Conservation (phyloP, 2,113 vertebrate species). For the Seriola rivoliana region DNA sequence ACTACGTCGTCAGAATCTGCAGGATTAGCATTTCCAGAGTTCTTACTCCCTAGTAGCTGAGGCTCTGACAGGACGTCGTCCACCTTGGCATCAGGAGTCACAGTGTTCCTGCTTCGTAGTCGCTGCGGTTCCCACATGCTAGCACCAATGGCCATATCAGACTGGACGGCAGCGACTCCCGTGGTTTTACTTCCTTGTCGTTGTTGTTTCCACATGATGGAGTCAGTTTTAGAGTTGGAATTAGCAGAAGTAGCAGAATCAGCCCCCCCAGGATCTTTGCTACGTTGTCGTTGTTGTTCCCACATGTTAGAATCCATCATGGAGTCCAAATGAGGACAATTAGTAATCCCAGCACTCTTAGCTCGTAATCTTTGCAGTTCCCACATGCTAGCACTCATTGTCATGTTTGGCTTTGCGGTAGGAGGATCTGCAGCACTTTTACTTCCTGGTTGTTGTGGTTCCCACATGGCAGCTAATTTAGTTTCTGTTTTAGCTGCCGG, state of each 20-base stretch:
- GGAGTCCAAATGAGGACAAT: not conserved
- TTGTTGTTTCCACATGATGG: not conserved
- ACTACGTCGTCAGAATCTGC: not conserved
- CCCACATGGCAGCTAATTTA: slow-evolving; percentile 37
- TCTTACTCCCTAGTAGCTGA: not conserved
- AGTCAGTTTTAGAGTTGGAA: not conserved
- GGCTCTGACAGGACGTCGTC: not conserved
- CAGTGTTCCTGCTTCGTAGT: slow-evolving; percentile 1
- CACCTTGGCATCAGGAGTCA: slow-evolving; percentile 13
- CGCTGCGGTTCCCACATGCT: slow-evolving; percentile 35
- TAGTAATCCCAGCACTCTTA: not conserved
- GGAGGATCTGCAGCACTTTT: not conserved
- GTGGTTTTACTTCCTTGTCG: not conserved
- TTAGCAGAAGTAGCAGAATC: not conserved
- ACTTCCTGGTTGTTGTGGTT: not conserved
- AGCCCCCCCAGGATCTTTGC: not conserved
- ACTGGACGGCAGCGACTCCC: not conserved
- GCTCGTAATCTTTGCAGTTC: slow-evolving; percentile 22
- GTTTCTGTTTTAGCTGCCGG: slow-evolving; percentile 5
- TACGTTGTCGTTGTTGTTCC: slow-evolving; percentile 4
- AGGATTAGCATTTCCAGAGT: not conserved
- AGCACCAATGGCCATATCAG: not conserved
- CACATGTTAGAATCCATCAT: slow-evolving; percentile 11
- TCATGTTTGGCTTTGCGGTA: not conserved
- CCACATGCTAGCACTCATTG: not conserved